Conservation (phyloP, 2,797 vertebrate species). For the Natrix natrix region DNA sequence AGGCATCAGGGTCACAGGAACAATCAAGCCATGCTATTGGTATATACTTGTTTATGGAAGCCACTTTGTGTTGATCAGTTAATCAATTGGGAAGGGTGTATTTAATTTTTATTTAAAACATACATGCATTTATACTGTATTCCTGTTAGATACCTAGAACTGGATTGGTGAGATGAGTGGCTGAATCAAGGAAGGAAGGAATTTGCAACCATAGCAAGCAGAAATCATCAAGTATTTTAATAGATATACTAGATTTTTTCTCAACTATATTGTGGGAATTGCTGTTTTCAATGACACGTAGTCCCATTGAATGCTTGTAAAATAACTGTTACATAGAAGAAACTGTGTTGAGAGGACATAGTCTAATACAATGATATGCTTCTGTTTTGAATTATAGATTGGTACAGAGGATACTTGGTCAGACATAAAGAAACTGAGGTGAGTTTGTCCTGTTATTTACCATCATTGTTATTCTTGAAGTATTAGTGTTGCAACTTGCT, state of each 20-base stretch:
- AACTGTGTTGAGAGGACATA: neutral
- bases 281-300: neutral
- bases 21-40: neutral
- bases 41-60: neutral
- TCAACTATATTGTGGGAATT: neutral
- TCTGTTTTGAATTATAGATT: conserved; percentile 74
- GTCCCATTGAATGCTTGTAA: too few species aligned
- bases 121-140: neutral
- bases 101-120: neutral
- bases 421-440: conserved; percentile 86
- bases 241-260: neutral
- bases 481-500: neutral
- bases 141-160: neutral
- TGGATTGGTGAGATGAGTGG: neutral
- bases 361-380: neutral
- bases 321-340: neutral
- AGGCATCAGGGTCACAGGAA: neutral
- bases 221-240: neutral
- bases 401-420: conserved; percentile 88
- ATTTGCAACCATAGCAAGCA: neutral
- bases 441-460: conserved; percentile 46
- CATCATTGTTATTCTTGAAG: rapidly evolving
- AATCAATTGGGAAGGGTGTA: neutral
- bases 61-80: neutral
- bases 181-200: neutral